Base-by-base conservation (phyloP, 2,888 invertebrate species). In the Cryptocheilus praepositus region DNA sequence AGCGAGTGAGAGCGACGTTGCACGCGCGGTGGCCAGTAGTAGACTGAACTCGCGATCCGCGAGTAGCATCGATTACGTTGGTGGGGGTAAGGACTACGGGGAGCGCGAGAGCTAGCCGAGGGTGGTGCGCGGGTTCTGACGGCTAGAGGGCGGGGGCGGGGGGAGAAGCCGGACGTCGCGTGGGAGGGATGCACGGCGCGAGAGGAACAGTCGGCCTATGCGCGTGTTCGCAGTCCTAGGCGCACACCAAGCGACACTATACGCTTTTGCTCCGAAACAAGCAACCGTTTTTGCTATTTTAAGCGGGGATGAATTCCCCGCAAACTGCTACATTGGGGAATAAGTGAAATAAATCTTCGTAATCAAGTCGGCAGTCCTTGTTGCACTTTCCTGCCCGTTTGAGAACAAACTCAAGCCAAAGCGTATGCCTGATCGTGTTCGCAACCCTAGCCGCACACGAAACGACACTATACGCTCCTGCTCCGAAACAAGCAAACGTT, bases 61-160 rank as follows among this genome's bases (percentile, higher is more conserved):
- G 81, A 82, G 82, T 79, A 80, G 79, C 84, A 84, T 84, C 84
- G 84, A 84, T 84, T 84, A 84, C 84, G 83, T 79, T 75, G 77
- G 84, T 80, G 79, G 81, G 78, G 81, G 82, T 73, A 77, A 79
- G 78, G 81, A 75, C 77, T 74, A 76, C 71, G 77, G 74, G 71
- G 68, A 66, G 70, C 55, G 65, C 67, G 67, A 65, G 61, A 61
- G 65, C 52, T 21, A 53, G 58, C 51, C 11, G 69, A 56, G 62
- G 74, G 68, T 55, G 52, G 44, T 67, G 65, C 62, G 68, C 65
- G 46, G 57, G 21, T 2, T 45, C 44, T n/a, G 21, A 19, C 1
- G 18, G 25, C 21, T 18, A 21, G 18, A 46, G 57, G 57, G 44
- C 46, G 22, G 57, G 57, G 36, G 49, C 15, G 52, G 59, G 52